phyloP scores from a whole-genome alignment of 2,113 vertebrate genomes.

The Prionailurus bengalensis region DNA sequence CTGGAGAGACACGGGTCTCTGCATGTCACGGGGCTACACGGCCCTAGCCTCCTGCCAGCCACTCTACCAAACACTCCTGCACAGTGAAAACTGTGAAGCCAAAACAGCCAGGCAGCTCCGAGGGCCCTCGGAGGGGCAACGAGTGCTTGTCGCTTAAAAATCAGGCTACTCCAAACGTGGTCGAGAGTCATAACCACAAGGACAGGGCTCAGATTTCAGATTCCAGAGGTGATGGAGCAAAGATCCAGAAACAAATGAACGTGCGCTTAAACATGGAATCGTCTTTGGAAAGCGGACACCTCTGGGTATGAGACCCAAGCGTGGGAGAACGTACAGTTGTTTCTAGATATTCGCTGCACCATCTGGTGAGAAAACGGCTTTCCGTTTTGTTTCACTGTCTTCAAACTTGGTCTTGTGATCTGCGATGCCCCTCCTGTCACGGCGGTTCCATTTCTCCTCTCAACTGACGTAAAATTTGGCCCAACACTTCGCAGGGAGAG shows the following conservation, averaged over 20 bases:
- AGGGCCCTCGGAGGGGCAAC: neutral
- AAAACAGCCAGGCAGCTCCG: neutral
- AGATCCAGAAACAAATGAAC: neutral
- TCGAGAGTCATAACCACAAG: neutral
- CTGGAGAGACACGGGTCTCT: accelerated
- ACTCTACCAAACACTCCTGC: neutral
- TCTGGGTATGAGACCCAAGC: accelerated
- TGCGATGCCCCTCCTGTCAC: neutral
- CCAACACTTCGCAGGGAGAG: neutral
- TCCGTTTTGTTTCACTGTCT: neutral
- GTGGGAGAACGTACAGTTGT: accelerated
- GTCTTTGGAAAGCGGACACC: neutral
- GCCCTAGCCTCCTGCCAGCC: too few species aligned
- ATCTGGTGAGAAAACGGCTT: accelerated
- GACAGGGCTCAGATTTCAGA: neutral
- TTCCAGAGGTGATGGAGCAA: neutral
- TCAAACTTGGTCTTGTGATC: neutral
- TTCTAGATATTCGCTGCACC: accelerated
- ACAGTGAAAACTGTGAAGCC: neutral
- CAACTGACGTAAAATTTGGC: neutral
- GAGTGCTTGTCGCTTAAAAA: neutral
- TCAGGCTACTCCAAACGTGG: neutral
- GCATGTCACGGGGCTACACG: accelerated
- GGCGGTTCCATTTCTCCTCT: neutral
- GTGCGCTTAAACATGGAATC: neutral